These are phyloP conservation scores for Ceratitis capitata DNA, from an alignment of 1,140 invertebrate species.

Conservation along the genomic window DNA sequence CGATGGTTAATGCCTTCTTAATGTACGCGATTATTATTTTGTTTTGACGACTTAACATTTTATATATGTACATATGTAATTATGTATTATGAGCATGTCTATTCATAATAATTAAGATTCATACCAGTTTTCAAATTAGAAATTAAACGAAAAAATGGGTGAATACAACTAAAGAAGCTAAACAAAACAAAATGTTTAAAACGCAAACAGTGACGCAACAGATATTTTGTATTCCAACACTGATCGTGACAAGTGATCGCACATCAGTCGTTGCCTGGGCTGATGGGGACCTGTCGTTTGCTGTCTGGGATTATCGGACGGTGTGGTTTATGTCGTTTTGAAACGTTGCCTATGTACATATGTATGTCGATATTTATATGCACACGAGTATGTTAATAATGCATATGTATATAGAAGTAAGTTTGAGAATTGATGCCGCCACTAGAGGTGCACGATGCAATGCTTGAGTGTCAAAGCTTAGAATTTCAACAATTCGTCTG, in stretches of 20 bases:
- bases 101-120: not conserved
- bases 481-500: slow-evolving; percentile 27
- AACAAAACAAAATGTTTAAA: not conserved
- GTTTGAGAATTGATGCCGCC: slow-evolving; percentile 7
- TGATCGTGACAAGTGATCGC: slow-evolving; percentile 15
- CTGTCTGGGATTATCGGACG: not conserved
- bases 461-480: not conserved
- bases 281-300: not conserved
- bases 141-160: not conserved
- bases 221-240: not conserved
- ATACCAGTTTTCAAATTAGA: slow-evolving; percentile 16
- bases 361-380: not conserved
- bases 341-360: not conserved
- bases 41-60: not conserved
- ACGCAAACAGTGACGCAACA: slow-evolving; percentile 9
- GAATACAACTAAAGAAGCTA: no score
- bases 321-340: not conserved
- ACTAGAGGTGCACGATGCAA: not conserved
- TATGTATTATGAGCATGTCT: not conserved
- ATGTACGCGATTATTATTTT: not conserved
- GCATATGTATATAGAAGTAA: not conserved
- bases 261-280: not conserved
- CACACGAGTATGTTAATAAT: not conserved
- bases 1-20: slow-evolving; percentile 13
- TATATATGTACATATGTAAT: no score